These are phyloP conservation scores for Pyrrhopygopsis socrates DNA, from an alignment of 2,888 invertebrate species.

Conservation along the genomic window DNA sequence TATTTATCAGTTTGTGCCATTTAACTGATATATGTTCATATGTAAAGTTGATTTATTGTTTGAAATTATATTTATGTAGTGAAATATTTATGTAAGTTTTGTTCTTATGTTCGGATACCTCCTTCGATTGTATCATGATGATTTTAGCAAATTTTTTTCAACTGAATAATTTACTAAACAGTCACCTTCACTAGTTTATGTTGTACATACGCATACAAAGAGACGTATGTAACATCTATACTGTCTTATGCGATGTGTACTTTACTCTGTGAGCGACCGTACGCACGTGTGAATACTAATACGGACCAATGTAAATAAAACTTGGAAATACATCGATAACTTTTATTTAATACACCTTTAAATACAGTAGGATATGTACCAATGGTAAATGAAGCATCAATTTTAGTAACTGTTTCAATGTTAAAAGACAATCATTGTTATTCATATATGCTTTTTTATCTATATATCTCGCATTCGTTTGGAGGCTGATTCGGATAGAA, in stretches of 20 bases:
- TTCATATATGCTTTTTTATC: no score
- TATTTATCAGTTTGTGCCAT: no score
- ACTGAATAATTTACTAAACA: no score
- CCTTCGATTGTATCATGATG: no score
- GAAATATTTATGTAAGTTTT: no score
- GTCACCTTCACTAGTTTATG: no score
- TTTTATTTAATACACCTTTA: constrained; percentile 51
- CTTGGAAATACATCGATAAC: constrained; percentile 30
- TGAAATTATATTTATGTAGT: no score
- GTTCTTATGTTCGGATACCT: no score
- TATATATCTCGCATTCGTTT: no score
- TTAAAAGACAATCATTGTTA: neutral
- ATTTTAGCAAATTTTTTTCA: no score
- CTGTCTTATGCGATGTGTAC: constrained; percentile 46
- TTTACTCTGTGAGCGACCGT: constrained; percentile 14
- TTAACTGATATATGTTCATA: constrained; percentile 8
- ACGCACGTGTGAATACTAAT: constrained; percentile 85
- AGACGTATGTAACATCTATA: neutral
- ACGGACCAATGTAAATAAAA: constrained; percentile 90
- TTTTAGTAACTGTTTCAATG: neutral
- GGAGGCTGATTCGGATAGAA: no score
- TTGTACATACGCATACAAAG: neutral
- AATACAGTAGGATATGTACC: constrained; percentile 42
- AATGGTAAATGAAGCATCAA: neutral
- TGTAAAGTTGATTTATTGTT: constrained; percentile 30